Base-by-base conservation (phyloP, 2,888 invertebrate species). In the Pristionchus mayeri region DNA sequence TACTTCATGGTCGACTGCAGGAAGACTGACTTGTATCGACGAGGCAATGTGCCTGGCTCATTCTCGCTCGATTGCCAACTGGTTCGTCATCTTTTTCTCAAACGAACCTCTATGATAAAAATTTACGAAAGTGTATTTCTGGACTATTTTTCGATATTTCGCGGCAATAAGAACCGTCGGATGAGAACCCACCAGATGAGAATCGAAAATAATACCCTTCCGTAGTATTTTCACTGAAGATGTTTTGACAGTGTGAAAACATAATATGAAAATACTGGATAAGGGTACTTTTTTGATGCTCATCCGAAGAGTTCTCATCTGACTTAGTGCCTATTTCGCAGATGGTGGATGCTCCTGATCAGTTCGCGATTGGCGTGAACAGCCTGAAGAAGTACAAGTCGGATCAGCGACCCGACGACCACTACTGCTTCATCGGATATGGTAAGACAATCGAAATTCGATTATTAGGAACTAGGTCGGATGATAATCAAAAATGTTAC, bases 1-100 rank as follows among this genome's bases (percentile, higher is more conserved):
- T 99, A 98, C 93, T 98, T 98, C 93, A 94, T 98, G 87, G 97
- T 99, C 13, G 99, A 99, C 93, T 98, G 98, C 93, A 95, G 99
- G 88, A 97, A 98, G 13, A 95, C 97, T 18, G 97, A 98, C 88
- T 98, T 98, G 93, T 99, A 98, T 93, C 98, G 98, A 94, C 96
- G 96, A 84, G 98, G 98, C 0, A 98, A 98, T 94, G 95, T 99
- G 88, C 96, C 97, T 0, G 98, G 98, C 82, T 98, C 98, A 84
- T 99, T 98, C 94, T 98, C 98, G 94, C 95, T 99, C 87, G 98
- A 99, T 93, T 97, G 98, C 92, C 97, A 97, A 94, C 94, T 99
- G 92, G 95, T 95, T 30, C 30, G 27, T 40, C n/a, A n/a, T n/a
- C n/a, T n/a, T n/a, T 44, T 75, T 24, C 44, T 40, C 24, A n/a